Conservation (phyloP, 2,888 invertebrate species). For the Agapostemon virescens region DNA sequence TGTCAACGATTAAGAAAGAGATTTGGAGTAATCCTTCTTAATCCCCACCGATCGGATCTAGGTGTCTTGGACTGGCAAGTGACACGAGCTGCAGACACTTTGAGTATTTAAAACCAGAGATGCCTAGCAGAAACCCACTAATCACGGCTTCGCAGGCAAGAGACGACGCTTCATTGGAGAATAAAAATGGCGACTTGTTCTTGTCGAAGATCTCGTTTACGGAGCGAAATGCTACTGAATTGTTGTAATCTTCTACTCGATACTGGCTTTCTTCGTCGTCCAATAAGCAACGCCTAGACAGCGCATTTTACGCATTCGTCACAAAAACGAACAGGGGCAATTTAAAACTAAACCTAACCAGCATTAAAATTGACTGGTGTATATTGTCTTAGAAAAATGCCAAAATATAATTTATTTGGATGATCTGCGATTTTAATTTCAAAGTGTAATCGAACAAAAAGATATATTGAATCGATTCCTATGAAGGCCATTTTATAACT, state of each 20-base stretch:
- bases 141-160: background rate
- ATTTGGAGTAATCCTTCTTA: constrained; percentile 13
- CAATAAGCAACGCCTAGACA: background rate
- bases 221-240: background rate
- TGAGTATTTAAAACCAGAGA: background rate
- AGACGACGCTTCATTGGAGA: background rate
- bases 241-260: background rate
- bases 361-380: too few species aligned
- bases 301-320: background rate
- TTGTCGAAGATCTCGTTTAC: background rate
- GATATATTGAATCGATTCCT: too few species aligned
- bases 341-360: too few species aligned
- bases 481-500: too few species aligned
- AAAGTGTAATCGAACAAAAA: too few species aligned
- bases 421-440: too few species aligned
- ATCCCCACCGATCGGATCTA: constrained; percentile 12
- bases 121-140: constrained; percentile 1
- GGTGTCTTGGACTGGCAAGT: constrained; percentile 1
- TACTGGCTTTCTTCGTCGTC: background rate
- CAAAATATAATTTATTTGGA: too few species aligned
- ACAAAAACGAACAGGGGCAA: background rate
- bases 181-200: background rate
- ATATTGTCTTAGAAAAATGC: too few species aligned
- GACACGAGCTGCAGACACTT: constrained; percentile 1
- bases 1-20: constrained; percentile 12